These are phyloP conservation scores for Cosmia trapezina DNA, from an alignment of 2,888 invertebrate genomes.

Conservation along the genomic window DNA sequence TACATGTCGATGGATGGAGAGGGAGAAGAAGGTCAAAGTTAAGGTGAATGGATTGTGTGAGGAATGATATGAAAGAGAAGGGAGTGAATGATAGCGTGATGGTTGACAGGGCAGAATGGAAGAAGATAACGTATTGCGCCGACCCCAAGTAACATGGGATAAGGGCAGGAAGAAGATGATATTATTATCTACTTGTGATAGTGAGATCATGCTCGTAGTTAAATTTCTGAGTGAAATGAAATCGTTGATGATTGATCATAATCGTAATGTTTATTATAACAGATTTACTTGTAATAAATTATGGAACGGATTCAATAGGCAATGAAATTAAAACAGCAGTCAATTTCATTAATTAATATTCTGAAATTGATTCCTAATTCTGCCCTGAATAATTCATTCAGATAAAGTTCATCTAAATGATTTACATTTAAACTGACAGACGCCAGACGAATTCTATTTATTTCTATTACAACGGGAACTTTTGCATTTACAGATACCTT, in stretches of 20 bases:
- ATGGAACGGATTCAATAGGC: slow-evolving; percentile 9
- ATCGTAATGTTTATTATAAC: neutral
- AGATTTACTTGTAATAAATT: slow-evolving; percentile 26
- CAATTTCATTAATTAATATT: slow-evolving; percentile 55
- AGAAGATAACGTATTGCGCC: too few species aligned
- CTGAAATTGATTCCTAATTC: slow-evolving; percentile 54
- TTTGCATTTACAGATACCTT: neutral
- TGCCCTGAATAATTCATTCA: slow-evolving; percentile 50
- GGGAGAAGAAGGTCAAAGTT: too few species aligned
- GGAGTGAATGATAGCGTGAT: too few species aligned
- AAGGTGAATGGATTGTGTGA: too few species aligned
- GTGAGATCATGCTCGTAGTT: neutral
- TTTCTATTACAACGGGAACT: neutral
- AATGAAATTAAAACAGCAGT: slow-evolving; percentile 40
- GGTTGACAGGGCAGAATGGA: too few species aligned
- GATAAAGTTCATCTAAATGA: slow-evolving; percentile 35
- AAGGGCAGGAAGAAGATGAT: neutral
- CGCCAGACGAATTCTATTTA: neutral
- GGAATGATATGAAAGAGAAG: too few species aligned
- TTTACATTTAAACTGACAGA: slow-evolving; percentile 27
- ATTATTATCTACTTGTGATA: neutral
- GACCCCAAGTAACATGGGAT: too few species aligned
- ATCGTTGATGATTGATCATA: neutral
- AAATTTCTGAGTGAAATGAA: neutral
- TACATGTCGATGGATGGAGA: too few species aligned